A percentile compares a stretch with the other conserved stretches of the same genome.
Conservation (phyloP, 2,797 vertebrate species). For the Perodicticus potto region DNA sequence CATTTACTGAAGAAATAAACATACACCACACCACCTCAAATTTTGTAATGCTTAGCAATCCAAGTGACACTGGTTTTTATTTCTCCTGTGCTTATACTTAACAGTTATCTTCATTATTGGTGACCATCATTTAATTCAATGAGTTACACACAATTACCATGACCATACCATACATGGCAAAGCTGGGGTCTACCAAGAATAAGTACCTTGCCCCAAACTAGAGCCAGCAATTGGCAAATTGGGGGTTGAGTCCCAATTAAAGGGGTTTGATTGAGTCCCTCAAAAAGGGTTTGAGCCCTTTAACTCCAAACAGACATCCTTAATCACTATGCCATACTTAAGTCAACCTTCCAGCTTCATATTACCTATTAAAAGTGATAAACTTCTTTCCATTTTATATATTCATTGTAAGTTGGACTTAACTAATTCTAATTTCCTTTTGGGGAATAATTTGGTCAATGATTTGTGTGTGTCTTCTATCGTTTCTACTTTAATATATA, state of each 20-base stretch:
- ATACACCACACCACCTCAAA: neutral
- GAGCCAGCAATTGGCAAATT: neutral
- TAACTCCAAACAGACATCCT: neutral
- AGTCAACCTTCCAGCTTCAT: neutral
- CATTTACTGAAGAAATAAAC: conserved; percentile 92
- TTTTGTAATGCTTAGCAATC: neutral
- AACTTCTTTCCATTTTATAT: neutral
- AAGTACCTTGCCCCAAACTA: neutral
- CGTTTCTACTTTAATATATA: neutral
- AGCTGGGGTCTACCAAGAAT: neutral
- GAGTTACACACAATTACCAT: neutral
- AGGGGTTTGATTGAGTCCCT: no score
- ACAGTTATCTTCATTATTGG: neutral
- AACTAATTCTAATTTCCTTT: neutral
- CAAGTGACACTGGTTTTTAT: neutral
- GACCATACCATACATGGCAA: neutral
- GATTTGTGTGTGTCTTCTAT: neutral
- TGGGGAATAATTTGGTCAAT: neutral
- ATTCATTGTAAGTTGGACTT: neutral
- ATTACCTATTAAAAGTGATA: neutral
- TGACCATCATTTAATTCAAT: neutral
- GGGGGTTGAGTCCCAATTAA: neutral
- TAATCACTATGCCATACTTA: neutral
- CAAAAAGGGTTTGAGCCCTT: neutral
- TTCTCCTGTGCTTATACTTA: neutral